Conservation (phyloP, 35 echinoderm and acorn worm species). For the Apostichopus parvimensis region DNA sequence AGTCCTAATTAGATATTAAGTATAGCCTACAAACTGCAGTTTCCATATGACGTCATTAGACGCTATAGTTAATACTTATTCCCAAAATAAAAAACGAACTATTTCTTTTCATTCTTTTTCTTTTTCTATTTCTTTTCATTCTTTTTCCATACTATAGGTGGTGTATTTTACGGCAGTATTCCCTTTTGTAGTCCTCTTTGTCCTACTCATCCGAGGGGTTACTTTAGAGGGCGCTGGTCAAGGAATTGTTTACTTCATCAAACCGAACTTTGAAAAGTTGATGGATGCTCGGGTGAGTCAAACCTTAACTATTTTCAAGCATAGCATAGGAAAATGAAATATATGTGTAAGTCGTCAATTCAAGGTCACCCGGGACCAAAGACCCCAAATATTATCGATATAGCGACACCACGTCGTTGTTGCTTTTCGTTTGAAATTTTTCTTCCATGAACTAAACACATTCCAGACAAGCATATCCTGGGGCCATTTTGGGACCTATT, state of each 20-base stretch:
- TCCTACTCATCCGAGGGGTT: slow-evolving; percentile 60
- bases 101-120: background rate
- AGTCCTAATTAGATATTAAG: background rate
- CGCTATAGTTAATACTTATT: too few species aligned
- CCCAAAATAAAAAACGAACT: background rate
- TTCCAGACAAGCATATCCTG: too few species aligned
- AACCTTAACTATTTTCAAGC: background rate
- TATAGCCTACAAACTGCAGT: too few species aligned
- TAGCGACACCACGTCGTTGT: too few species aligned
- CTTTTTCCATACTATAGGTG: slow-evolving; percentile 31
- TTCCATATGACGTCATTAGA: too few species aligned
- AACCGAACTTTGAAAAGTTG: slow-evolving; percentile 61
- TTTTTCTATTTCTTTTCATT: background rate
- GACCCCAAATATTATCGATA: too few species aligned
- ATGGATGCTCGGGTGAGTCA: slow-evolving; percentile 51
- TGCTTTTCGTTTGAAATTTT: too few species aligned
- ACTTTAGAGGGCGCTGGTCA: slow-evolving; percentile 49
- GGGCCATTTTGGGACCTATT: too few species aligned
- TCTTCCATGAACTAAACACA: too few species aligned
- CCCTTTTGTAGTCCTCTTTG: slow-evolving; percentile 66
- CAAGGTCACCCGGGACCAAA: too few species aligned
- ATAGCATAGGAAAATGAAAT: too few species aligned
- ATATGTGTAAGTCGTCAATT: too few species aligned
- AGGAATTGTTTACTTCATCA: slow-evolving; percentile 71
- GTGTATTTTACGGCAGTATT: slow-evolving; percentile 80